Conservation (phyloP, 2,888 invertebrate species). For the Temnothorax rugatulus region DNA sequence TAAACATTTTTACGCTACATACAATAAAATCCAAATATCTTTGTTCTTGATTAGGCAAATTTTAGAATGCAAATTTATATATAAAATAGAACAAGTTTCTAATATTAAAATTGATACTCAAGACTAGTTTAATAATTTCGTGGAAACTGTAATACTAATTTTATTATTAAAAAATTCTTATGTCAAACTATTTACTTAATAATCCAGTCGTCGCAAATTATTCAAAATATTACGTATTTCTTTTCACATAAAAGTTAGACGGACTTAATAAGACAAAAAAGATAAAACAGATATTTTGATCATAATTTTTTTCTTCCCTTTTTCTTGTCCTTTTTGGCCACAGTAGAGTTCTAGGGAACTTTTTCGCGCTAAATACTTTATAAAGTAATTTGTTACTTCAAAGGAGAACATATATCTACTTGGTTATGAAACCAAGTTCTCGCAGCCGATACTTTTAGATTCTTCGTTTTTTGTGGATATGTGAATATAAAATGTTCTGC, state of each 20-base stretch:
- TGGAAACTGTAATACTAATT: not conserved
- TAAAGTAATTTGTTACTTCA: conserved; percentile 45
- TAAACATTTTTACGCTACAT: not conserved
- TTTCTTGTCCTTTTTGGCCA: conserved; percentile 5
- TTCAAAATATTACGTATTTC: not conserved
- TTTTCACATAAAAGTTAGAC: conserved; percentile 2
- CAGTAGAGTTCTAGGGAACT: not conserved
- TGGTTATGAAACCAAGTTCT: conserved; percentile 5
- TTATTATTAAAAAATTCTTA: not conserved
- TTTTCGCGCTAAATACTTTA: conserved; percentile 31
- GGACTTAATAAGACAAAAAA: not conserved
- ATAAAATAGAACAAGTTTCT: not conserved
- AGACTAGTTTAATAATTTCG: not conserved
- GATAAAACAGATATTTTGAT: not conserved
- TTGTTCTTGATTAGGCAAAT: too few relatives aligned
- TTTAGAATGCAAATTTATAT: too few relatives aligned
- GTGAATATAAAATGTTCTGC: conserved; percentile 11
- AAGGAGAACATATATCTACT: conserved; percentile 22
- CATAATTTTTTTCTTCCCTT: conserved; percentile 18
- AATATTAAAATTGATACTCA: not conserved
- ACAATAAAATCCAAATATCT: not conserved
- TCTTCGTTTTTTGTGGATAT: not conserved
- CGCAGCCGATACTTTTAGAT: conserved; percentile 2
- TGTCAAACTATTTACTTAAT: not conserved
- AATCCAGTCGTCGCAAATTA: not conserved